These are phyloP conservation scores for Ginglymostoma cirratum DNA, from an alignment of 2,113 vertebrate genomes.

Conservation along the genomic window DNA sequence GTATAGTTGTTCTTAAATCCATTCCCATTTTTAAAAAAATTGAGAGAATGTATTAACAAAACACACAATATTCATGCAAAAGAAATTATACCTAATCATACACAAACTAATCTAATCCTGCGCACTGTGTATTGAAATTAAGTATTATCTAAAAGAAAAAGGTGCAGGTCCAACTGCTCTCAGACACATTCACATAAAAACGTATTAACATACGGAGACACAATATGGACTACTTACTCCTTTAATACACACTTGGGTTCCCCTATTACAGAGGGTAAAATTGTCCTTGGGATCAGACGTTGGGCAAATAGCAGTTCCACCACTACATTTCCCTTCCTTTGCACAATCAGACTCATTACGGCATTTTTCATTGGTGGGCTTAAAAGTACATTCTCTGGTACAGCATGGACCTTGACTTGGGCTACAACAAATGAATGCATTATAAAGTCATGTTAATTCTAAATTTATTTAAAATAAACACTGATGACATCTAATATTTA, in stretches of 20 bases:
- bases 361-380: slow-evolving; percentile 56
- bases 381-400: slow-evolving; percentile 64
- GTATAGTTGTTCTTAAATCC: background rate
- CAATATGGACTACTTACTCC: slow-evolving; percentile 62
- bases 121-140: background rate
- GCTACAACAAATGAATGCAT: slow-evolving; percentile 49
- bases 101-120: background rate
- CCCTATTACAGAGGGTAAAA: slow-evolving; percentile 73
- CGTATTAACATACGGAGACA: background rate
- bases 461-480: background rate
- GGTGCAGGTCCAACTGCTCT: background rate
- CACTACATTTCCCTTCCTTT: slow-evolving; percentile 68
- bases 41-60: background rate
- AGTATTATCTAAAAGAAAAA: background rate
- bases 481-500: background rate
- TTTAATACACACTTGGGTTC: slow-evolving; percentile 88
- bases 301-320: slow-evolving; percentile 70
- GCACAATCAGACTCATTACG: slow-evolving; percentile 81
- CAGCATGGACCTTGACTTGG: slow-evolving; percentile 94
- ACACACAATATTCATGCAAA: background rate
- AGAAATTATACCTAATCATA: background rate
- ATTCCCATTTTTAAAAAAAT: background rate
- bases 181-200: background rate
- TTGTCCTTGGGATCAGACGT: slow-evolving; percentile 73
- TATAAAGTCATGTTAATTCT: background rate